Percentiles rank a stretch among this genome's conserved stretches.
Conservation (phyloP, 2,888 invertebrate species). For the Lithophane leautieri region DNA sequence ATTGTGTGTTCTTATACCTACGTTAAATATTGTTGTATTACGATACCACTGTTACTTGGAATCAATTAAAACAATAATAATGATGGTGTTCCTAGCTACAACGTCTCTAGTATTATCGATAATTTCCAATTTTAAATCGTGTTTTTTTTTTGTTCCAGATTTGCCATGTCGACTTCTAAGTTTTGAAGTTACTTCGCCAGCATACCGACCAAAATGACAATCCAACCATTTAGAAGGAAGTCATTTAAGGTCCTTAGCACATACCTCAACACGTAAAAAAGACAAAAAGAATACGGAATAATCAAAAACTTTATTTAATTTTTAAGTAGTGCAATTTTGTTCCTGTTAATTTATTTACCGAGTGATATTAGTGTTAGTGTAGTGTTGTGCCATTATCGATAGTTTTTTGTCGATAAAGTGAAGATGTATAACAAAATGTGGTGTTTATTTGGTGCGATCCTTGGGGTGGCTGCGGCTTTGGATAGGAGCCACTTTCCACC, state of each 20-base stretch:
- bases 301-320: conserved; percentile 66
- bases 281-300: conserved; percentile 57
- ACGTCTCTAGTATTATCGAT: neutral
- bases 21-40: neutral
- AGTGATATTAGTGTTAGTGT: conserved; percentile 85
- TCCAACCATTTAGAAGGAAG: conserved; percentile 81
- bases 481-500: conserved; percentile 87
- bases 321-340: conserved; percentile 68
- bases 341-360: conserved; percentile 76
- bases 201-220: conserved; percentile 82
- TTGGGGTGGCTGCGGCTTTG: conserved; percentile 77
- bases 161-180: conserved; percentile 68
- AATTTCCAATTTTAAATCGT: neutral
- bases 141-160: conserved; percentile 80
- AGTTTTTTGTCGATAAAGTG: conserved; percentile 62
- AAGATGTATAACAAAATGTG: conserved; percentile 76
- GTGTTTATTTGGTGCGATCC: conserved; percentile 75
- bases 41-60: neutral
- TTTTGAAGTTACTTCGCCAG: conserved; percentile 64
- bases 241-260: conserved; percentile 82
- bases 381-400: conserved; percentile 77
- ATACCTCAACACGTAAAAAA: conserved; percentile 84
- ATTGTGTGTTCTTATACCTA: neutral
- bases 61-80: conserved; percentile 2
- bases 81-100: neutral